phyloP scores from a whole-genome alignment of 2,113 vertebrate species.

The Tonatia bakeri region DNA sequence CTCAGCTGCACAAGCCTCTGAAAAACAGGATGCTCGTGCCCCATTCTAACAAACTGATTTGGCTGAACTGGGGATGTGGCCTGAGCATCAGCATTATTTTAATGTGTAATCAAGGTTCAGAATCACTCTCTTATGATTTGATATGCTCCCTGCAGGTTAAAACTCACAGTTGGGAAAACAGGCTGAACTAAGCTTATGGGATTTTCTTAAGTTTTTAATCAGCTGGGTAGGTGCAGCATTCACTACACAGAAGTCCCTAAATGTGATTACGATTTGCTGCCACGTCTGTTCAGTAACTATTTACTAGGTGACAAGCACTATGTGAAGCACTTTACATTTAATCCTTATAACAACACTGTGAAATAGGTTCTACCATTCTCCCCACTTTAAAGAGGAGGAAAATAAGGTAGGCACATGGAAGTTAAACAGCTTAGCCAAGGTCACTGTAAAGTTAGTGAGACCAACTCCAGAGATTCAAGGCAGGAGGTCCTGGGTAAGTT shows the following conservation, averaged over 20 bases:
- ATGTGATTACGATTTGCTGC: neutral
- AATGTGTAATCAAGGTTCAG: neutral
- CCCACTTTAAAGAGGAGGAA: neutral
- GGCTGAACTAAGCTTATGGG: neutral
- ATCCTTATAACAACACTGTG: neutral
- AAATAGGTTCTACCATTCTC: neutral
- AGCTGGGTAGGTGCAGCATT: neutral
- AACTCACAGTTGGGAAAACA: neutral
- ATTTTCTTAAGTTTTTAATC: neutral
- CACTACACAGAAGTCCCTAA: neutral
- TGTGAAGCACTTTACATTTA: neutral
- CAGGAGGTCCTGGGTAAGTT: neutral
- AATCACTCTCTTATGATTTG: neutral
- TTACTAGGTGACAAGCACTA: neutral
- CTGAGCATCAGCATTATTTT: neutral
- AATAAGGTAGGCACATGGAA: neutral
- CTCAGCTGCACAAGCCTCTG: neutral
- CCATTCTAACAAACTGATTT: neutral
- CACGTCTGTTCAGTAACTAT: neutral
- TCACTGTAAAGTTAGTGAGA: neutral
- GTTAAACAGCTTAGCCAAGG: neutral
- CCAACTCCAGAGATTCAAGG: neutral
- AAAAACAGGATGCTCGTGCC: neutral
- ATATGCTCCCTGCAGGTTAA: neutral
- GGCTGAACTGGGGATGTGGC: accelerated